These are phyloP conservation scores for Zaprionus ghesquierei DNA, from an alignment of 1,140 invertebrate genomes.

Conservation along the genomic window DNA sequence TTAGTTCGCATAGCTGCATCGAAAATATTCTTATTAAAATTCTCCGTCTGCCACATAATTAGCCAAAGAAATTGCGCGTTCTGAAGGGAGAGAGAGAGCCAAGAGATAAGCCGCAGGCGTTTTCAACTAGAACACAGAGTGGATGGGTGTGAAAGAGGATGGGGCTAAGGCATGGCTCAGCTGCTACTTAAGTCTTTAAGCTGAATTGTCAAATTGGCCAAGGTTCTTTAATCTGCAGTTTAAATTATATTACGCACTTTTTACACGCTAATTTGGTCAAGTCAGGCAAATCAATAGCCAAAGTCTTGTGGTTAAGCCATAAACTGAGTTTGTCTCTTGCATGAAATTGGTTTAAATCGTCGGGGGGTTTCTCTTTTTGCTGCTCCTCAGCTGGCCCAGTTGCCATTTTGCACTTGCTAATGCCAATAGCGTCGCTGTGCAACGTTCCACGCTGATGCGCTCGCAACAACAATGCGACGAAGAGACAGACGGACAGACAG, in stretches of 20 bases:
- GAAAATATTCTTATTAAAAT: constrained; percentile 41
- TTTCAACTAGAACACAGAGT: background rate
- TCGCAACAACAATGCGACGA: constrained; percentile 31
- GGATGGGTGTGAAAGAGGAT: background rate
- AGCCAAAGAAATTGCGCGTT: constrained; percentile 15
- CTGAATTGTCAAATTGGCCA: background rate
- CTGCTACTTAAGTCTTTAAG: background rate
- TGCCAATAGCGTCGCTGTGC: constrained; percentile 60
- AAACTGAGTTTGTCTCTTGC: constrained; percentile 44
- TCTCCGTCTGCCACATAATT: constrained; percentile 32
- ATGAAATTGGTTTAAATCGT: constrained; percentile 56
- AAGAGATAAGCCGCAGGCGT: background rate
- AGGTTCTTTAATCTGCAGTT: background rate
- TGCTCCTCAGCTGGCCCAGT: background rate
- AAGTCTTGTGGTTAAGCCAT: constrained; percentile 16
- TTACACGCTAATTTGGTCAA: constrained; percentile 13
- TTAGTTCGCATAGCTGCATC: constrained; percentile 29
- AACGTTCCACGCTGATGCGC: constrained; percentile 68
- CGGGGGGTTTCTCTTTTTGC: constrained; percentile 1
- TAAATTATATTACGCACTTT: background rate
- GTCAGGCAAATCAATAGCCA: constrained; percentile 44
- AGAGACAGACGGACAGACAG: background rate
- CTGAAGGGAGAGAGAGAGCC: background rate
- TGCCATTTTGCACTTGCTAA: constrained; percentile 32
- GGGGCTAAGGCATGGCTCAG: background rate